These are phyloP conservation scores for Baryphthengus martii DNA, from an alignment of 2,113 vertebrate genomes.

Conservation along the genomic window DNA sequence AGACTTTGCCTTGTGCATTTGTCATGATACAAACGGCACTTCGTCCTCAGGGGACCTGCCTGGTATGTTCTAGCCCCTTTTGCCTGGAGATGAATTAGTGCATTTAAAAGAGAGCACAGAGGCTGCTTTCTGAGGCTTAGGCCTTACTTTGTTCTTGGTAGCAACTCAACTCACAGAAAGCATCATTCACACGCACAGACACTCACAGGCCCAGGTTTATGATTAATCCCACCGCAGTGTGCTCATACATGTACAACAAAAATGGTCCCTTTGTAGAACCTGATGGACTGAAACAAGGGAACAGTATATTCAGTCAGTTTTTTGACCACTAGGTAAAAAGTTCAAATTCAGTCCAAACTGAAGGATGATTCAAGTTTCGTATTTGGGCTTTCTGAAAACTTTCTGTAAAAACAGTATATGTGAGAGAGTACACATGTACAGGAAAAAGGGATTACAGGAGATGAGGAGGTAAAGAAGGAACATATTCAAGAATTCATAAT, in stretches of 20 bases:
- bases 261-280: constrained; percentile 73
- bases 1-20: constrained; percentile 31
- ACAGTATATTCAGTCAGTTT: constrained; percentile 66
- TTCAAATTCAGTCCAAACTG: constrained; percentile 54
- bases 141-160: constrained; percentile 67
- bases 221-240: constrained; percentile 57
- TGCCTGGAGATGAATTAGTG: constrained; percentile 71
- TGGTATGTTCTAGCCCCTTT: constrained; percentile 58
- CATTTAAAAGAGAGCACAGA: constrained; percentile 74
- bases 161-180: constrained; percentile 70
- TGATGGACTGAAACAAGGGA: constrained; percentile 31
- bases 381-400: constrained; percentile 49
- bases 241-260: constrained; percentile 29
- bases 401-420: constrained; percentile 34
- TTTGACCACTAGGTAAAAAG: constrained; percentile 63
- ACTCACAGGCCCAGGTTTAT: constrained; percentile 49
- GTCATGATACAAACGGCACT: constrained; percentile 6
- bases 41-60: constrained; percentile 40
- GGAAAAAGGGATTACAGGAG: constrained; percentile 11
- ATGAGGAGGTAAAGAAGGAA: background rate
- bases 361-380: constrained; percentile 52
- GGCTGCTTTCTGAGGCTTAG: constrained; percentile 68
- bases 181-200: constrained; percentile 72
- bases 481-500: background rate
- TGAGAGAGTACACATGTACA: constrained; percentile 7